Percentiles rank a stretch among this genome's conserved stretches.
Conservation (phyloP, 1,140 invertebrate species). For the Orchestia grillus region DNA sequence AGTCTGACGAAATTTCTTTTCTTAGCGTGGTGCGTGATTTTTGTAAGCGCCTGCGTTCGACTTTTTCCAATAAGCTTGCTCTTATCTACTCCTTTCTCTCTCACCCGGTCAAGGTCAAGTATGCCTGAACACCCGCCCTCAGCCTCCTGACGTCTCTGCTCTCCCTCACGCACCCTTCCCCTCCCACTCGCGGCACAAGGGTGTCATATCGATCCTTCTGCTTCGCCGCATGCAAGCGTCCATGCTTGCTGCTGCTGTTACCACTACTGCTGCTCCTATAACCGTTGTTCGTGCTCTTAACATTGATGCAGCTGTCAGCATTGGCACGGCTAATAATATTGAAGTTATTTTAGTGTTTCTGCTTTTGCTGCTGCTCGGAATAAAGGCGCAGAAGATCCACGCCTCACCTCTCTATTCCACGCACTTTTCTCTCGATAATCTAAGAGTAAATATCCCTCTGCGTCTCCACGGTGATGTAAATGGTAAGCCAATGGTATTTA, state of each 20-base stretch:
- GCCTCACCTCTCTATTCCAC: too few relatives aligned
- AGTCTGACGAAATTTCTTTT: neutral
- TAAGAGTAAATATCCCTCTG: neutral
- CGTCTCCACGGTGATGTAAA: too few relatives aligned
- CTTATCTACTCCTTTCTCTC: neutral
- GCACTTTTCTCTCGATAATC: neutral
- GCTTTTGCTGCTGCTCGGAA: neutral
- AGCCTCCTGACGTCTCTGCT: neutral
- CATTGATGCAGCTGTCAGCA: neutral
- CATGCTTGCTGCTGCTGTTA: neutral
- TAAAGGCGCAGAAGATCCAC: neutral
- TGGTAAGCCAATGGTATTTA: too few relatives aligned
- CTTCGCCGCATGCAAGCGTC: constrained; percentile 5
- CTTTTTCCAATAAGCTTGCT: neutral
- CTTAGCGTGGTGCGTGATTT: neutral
- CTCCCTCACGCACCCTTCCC: neutral
- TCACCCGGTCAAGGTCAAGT: constrained; percentile 45
- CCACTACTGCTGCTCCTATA: neutral
- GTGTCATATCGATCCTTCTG: constrained; percentile 30
- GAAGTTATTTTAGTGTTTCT: neutral
- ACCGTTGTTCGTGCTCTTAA: neutral
- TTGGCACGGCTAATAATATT: neutral
- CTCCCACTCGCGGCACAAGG: neutral
- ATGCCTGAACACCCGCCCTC: neutral
- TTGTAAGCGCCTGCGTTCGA: neutral